Evolutionary conservation across 2,888 invertebrate genomes (phyloP).

Genomic region (Drosophila kuntzei): DNA sequence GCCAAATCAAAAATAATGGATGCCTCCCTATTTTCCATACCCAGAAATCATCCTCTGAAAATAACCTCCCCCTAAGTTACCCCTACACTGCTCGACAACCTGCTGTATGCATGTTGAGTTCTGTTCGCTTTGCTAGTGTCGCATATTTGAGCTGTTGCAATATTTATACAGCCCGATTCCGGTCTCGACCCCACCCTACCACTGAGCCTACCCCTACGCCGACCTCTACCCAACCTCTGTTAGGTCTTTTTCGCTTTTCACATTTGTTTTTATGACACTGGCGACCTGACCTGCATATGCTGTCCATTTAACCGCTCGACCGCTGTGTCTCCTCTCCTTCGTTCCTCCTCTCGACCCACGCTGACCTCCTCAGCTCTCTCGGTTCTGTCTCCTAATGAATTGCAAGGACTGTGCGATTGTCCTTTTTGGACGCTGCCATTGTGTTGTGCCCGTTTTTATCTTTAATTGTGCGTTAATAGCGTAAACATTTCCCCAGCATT

Average conservation of each 20-base stretch:
- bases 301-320: constrained; percentile 31
- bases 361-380: not conserved
- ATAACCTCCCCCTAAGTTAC: not conserved
- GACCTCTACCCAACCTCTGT: not conserved
- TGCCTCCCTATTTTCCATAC: constrained; percentile 20
- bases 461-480: constrained; percentile 80
- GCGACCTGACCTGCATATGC: constrained; percentile 68
- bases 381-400: constrained; percentile 64
- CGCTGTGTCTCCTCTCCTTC: not conserved
- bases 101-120: not conserved
- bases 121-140: constrained; percentile 47
- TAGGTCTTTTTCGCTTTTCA: constrained; percentile 30
- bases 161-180: constrained; percentile 58
- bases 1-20: constrained; percentile 78
- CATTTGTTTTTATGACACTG: constrained; percentile 74
- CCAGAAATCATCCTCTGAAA: not conserved
- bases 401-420: constrained; percentile 56
- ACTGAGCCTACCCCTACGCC: not conserved
- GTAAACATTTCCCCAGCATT: constrained; percentile 69
- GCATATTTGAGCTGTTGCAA: constrained; percentile 71
- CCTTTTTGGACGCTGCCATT: constrained; percentile 33
- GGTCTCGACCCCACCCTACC: constrained; percentile 13
- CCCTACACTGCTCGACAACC: not conserved
- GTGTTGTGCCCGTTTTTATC: constrained; percentile 64
- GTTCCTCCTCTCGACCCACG: not conserved